Evolutionary conservation across 2,888 invertebrate species (phyloP).

Genomic region (Tridacna crocea): DNA sequence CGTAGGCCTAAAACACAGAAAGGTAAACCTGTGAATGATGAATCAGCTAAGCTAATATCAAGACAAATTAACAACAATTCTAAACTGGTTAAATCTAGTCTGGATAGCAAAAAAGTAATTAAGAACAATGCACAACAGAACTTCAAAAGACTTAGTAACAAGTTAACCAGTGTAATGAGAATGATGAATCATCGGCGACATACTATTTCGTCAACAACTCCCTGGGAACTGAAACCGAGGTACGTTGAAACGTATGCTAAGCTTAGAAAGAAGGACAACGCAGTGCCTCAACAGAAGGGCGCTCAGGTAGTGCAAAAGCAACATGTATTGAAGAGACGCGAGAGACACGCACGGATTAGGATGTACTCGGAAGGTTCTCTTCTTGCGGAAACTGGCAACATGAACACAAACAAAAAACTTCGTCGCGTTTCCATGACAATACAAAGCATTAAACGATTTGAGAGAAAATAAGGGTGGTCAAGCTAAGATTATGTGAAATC

Average conservation of each 20-base stretch:
- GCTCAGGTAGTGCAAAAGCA: background rate
- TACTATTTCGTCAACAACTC: conserved; percentile 1
- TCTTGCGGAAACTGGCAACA: background rate
- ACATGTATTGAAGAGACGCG: background rate
- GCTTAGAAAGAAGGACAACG: background rate
- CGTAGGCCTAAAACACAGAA: no score
- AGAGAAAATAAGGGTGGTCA: background rate
- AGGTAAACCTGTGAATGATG: background rate
- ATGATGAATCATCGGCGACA: conserved; percentile 10
- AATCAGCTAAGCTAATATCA: background rate
- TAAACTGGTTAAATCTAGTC: background rate
- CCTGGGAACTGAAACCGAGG: background rate
- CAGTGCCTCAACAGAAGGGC: background rate
- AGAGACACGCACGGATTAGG: conserved; percentile 8
- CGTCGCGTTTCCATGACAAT: conserved; percentile 17
- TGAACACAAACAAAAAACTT: background rate
- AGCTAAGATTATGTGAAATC: no score
- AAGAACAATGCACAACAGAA: background rate
- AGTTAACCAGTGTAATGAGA: conserved; percentile 3
- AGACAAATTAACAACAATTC: background rate
- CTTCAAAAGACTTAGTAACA: conserved; percentile 6
- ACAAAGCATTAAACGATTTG: conserved; percentile 10
- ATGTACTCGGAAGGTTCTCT: conserved; percentile 8
- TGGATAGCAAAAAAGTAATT: background rate
- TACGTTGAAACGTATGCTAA: background rate